Evolutionary conservation across 1,140 invertebrate genomes (phyloP).

Genomic region (Periplaneta americana): DNA sequence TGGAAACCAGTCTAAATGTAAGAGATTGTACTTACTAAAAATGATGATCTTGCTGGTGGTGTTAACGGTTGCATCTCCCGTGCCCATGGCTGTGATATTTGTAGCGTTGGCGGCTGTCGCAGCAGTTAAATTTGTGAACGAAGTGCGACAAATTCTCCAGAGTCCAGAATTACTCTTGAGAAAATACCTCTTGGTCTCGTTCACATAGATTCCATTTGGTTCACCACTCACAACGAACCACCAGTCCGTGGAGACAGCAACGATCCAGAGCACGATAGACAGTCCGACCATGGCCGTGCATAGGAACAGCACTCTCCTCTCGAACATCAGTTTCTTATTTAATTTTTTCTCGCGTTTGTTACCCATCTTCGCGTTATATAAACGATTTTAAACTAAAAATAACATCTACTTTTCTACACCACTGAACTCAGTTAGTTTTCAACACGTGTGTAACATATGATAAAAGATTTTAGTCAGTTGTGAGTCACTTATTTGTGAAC

Average conservation of each 20-base stretch:
- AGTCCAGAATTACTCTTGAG: constrained; percentile 58
- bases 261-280: constrained; percentile 62
- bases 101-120: not conserved
- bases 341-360: constrained; percentile 34
- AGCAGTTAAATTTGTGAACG: not conserved
- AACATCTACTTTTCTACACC: not conserved
- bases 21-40: constrained; percentile 18
- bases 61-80: not conserved
- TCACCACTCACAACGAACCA: constrained; percentile 60
- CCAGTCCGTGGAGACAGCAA: constrained; percentile 66
- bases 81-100: not conserved
- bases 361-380: not conserved
- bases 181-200: constrained; percentile 47
- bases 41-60: not conserved
- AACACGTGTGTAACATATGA: not conserved
- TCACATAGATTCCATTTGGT: constrained; percentile 48
- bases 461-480: not conserved
- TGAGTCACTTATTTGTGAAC: not conserved
- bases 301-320: constrained; percentile 60
- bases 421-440: not conserved
- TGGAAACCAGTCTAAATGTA: too few species aligned
- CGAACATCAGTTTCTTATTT: constrained; percentile 55
- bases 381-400: not conserved
- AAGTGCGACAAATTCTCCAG: constrained; percentile 54
- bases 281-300: constrained; percentile 62